phyloP scores from a whole-genome alignment of 2,888 invertebrate species.

The Nebria salina region DNA sequence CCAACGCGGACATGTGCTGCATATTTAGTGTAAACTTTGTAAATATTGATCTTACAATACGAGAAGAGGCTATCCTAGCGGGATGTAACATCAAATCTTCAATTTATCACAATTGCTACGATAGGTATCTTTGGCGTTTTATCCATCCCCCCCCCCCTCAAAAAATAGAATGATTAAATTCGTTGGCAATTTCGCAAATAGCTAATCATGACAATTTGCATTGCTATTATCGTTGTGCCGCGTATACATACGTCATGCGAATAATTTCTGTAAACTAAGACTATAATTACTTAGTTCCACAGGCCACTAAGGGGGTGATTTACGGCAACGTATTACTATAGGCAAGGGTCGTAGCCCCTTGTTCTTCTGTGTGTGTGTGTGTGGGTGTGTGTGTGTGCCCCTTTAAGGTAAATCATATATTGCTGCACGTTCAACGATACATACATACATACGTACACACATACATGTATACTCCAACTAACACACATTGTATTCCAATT shows the following conservation, averaged over 20 bases:
- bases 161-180: not conserved
- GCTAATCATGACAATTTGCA: not conserved
- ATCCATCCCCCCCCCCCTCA: no score
- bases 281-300: constrained; percentile 41
- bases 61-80: not conserved
- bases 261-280: constrained; percentile 43
- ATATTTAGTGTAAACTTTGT: constrained; percentile 26
- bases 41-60: not conserved
- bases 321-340: constrained; percentile 30
- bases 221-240: not conserved
- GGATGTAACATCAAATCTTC: not conserved
- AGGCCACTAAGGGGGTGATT: constrained; percentile 31
- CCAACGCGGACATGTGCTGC: constrained; percentile 31
- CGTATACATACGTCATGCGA: not conserved
- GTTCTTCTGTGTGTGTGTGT: not conserved
- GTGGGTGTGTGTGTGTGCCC: not conserved
- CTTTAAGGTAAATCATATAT: constrained; percentile 17
- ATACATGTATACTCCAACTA: not conserved
- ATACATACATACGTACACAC: not conserved
- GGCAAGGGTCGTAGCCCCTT: constrained; percentile 26
- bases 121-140: not conserved
- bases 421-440: not conserved
- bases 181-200: not conserved
- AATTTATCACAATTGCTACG: not conserved
- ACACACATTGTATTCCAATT: constrained; percentile 18